phyloP scores from a whole-genome alignment of 2,113 vertebrate species.

The Axis porcinus region DNA sequence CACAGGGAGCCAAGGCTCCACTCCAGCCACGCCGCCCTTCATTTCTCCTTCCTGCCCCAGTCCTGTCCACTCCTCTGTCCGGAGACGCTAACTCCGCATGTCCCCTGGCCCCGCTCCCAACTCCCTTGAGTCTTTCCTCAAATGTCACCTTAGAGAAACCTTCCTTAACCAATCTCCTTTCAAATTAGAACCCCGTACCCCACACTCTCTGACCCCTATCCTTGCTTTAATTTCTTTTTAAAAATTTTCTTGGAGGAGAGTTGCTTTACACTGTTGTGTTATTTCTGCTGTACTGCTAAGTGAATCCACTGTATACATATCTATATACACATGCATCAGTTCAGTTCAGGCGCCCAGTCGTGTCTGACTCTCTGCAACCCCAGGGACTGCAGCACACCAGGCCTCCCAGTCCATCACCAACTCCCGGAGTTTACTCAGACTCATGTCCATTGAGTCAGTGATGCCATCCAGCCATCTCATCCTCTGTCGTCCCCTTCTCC shows the following conservation, averaged over 20 bases:
- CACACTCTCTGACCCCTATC: too few species aligned
- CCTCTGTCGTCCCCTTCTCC: too few species aligned
- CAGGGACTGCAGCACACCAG: too few species aligned
- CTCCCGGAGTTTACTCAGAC: too few species aligned
- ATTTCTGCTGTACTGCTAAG: neutral
- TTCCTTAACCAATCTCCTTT: neutral
- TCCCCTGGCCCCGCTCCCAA: neutral
- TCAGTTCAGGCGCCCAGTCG: too few species aligned
- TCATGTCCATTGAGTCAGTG: too few species aligned
- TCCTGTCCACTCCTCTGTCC: neutral
- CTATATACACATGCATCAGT: too few species aligned
- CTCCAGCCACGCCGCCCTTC: neutral
- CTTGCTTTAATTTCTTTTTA: neutral
- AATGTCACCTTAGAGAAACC: neutral
- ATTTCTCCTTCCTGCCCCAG: neutral
- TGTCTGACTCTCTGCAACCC: too few species aligned
- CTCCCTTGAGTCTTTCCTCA: neutral
- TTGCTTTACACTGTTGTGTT: neutral
- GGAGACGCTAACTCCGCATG: neutral
- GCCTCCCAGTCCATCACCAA: too few species aligned
- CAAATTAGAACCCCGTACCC: neutral
- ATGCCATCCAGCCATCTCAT: too few species aligned
- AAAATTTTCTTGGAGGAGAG: neutral
- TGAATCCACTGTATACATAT: neutral
- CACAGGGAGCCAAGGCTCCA: neutral